Evolutionary conservation across 2,113 vertebrate genomes (phyloP).

Genomic region (Columba janthina): DNA sequence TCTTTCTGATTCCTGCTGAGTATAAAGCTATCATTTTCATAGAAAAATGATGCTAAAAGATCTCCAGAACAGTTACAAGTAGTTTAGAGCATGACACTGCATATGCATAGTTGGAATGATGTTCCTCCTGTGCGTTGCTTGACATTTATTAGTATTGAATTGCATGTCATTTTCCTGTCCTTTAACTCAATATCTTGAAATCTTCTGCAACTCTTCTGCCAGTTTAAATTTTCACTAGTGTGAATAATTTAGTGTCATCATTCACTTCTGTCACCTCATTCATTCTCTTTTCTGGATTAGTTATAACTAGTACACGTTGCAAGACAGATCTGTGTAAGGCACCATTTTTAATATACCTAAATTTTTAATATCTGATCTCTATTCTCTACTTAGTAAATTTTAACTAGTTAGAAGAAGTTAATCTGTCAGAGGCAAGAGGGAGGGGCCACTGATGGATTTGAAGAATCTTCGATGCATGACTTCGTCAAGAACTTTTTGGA

Average conservation of each 20-base stretch:
- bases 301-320: background rate
- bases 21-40: background rate
- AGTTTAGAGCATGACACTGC: background rate
- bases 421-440: background rate
- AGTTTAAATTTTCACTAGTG: background rate
- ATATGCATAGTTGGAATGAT: background rate
- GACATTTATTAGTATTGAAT: background rate
- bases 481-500: background rate
- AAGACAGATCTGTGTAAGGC: background rate
- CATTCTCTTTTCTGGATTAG: background rate
- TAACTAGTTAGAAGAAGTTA: background rate
- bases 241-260: background rate
- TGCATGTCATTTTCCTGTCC: background rate
- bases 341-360: background rate
- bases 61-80: background rate
- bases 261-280: background rate
- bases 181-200: background rate
- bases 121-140: background rate
- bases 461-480: background rate
- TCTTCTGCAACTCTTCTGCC: background rate
- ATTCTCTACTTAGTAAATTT: background rate
- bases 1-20: background rate
- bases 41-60: background rate
- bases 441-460: background rate
- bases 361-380: background rate